These are phyloP conservation scores for Gambusia yucatana DNA, from an alignment of 2,797 vertebrate genomes.

Conservation along the genomic window DNA sequence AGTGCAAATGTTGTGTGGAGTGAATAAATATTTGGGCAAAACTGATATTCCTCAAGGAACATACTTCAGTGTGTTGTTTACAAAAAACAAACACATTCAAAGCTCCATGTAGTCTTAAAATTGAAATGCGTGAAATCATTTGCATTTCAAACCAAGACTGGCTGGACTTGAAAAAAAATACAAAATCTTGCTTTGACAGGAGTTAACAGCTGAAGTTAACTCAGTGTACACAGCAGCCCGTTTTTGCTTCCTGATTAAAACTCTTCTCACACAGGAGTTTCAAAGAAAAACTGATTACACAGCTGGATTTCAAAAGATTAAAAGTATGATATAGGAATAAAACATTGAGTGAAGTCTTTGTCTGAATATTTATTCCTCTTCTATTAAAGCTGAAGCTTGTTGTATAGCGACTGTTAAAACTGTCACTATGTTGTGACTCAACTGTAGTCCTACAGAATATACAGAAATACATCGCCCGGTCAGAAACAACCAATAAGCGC, in stretches of 20 bases:
- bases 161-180: background rate
- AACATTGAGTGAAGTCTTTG: background rate
- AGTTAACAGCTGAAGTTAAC: background rate
- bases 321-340: background rate
- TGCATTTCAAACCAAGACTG: background rate
- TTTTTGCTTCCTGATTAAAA: background rate
- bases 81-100: background rate
- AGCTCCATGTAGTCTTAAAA: background rate
- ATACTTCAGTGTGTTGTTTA: background rate
- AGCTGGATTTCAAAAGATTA: background rate
- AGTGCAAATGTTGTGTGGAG: background rate
- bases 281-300: background rate
- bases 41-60: background rate
- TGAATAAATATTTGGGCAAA: conserved; percentile 1
- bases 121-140: background rate
- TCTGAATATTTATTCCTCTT: background rate
- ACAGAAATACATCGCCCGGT: too few relatives aligned
- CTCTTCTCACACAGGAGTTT: background rate
- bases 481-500: too few relatives aligned
- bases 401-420: too few relatives aligned
- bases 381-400: background rate
- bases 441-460: too few relatives aligned
- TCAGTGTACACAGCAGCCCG: background rate
- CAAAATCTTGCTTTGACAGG: background rate
- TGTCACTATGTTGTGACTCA: background rate